Conservation (phyloP, 2,113 vertebrate species). For the Pollimyrus isidori region DNA sequence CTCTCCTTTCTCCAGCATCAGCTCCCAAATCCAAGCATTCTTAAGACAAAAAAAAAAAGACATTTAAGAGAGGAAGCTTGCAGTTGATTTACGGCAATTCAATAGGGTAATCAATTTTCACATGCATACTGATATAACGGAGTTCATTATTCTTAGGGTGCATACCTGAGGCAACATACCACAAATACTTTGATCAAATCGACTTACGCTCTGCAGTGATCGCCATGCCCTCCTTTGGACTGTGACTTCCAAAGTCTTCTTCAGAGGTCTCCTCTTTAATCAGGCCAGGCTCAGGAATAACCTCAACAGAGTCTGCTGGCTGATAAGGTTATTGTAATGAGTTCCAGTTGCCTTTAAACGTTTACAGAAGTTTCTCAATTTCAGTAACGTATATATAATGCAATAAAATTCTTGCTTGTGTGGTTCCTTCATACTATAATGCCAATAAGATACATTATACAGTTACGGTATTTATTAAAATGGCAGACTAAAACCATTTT, state of each 20-base stretch:
- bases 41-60: conserved; percentile 21
- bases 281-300: not conserved
- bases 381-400: not conserved
- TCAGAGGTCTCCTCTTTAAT: conserved; percentile 14
- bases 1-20: conserved; percentile 18
- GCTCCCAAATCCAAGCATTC: conserved; percentile 41
- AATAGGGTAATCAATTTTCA: not conserved
- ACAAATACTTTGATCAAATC: not conserved
- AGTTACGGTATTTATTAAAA: not conserved
- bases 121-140: not conserved
- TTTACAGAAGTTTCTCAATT: not conserved
- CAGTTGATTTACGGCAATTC: not conserved
- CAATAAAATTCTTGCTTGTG: not conserved
- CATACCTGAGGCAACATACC: not conserved
- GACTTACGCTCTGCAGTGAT: conserved; percentile 1
- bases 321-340: not conserved
- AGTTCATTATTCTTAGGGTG: not conserved
- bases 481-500: not conserved
- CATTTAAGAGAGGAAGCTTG: not conserved
- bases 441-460: not conserved
- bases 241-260: not conserved
- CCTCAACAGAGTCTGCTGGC: not conserved
- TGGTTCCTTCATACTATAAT: not conserved
- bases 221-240: not conserved
- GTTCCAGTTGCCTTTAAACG: not conserved